These are phyloP conservation scores for Pseudopleuronectes americanus DNA, from an alignment of 2,797 vertebrate species.

Conservation along the genomic window DNA sequence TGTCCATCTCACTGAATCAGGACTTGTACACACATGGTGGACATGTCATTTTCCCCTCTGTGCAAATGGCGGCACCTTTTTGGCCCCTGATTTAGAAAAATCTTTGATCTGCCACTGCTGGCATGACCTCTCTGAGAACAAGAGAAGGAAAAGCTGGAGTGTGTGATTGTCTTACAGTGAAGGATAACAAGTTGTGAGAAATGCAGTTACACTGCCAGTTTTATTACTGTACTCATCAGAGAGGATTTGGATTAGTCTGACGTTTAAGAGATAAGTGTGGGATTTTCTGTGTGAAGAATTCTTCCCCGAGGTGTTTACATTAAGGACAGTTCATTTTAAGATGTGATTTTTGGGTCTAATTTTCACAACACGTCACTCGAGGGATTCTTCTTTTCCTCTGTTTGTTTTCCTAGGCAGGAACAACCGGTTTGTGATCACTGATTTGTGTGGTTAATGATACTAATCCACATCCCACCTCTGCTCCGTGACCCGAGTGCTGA, in stretches of 20 bases:
- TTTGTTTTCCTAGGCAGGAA: neutral
- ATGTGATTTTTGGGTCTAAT: conserved; percentile 16
- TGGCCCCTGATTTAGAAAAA: too few species aligned
- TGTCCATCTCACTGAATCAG: too few species aligned
- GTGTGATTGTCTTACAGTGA: conserved; percentile 23
- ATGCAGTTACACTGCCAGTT: conserved; percentile 34
- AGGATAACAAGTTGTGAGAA: conserved; percentile 26
- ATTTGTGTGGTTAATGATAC: conserved; percentile 50
- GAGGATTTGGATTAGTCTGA: conserved; percentile 66
- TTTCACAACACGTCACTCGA: neutral
- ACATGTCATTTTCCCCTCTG: too few species aligned
- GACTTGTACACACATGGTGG: too few species aligned
- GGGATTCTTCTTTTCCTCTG: neutral
- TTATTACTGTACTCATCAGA: conserved; percentile 47
- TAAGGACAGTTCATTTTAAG: conserved; percentile 35
- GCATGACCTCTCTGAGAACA: neutral
- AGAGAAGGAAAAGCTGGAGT: conserved; percentile 12
- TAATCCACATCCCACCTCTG: conserved; percentile 8
- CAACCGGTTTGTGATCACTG: neutral
- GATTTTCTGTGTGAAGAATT: conserved; percentile 55
- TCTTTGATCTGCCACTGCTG: too few species aligned
- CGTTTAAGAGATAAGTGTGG: conserved; percentile 59
- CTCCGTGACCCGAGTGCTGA: conserved; percentile 28
- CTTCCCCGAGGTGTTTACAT: conserved; percentile 40
- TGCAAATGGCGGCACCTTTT: too few species aligned